Evolutionary conservation across 2,113 vertebrate genomes (phyloP).

Genomic region (Oenanthe melanoleuca): DNA sequence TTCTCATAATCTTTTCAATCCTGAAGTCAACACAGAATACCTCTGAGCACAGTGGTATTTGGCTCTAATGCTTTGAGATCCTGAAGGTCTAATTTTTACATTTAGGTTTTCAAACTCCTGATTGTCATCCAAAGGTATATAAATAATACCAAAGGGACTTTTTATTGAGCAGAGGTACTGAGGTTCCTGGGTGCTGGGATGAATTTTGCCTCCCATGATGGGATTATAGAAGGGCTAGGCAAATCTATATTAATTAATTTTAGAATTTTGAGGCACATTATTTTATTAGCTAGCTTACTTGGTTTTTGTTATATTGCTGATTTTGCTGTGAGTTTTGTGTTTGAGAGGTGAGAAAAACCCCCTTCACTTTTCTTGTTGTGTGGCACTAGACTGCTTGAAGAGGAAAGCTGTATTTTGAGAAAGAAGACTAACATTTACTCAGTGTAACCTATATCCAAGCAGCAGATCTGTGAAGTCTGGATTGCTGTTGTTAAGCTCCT

Average conservation of each 20-base stretch:
- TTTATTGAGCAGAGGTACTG: not conserved
- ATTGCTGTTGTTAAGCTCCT: slow-evolving; percentile 27
- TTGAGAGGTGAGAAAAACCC: not conserved
- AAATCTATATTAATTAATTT: not conserved
- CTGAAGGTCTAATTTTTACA: not conserved
- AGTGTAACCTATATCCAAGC: slow-evolving; percentile 28
- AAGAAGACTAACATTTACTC: slow-evolving; percentile 39
- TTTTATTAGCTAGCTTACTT: not conserved
- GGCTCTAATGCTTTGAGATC: not conserved
- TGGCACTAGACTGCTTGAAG: not conserved
- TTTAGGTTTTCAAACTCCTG: not conserved
- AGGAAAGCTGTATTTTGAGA: slow-evolving; percentile 23
- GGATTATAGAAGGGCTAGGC: not conserved
- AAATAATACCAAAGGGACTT: not conserved
- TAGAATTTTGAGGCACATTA: not conserved
- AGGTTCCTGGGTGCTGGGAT: not conserved
- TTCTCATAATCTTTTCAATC: slow-evolving; percentile 35
- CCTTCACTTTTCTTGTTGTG: not conserved
- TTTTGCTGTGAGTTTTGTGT: not conserved
- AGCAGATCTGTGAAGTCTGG: not conserved
- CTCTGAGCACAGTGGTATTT: not conserved
- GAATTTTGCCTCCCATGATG: not conserved
- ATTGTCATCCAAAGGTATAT: not conserved
- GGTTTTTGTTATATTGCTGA: not conserved
- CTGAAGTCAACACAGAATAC: slow-evolving; percentile 3